These are phyloP conservation scores for Choloepus hoffmanni DNA, from an alignment of 2,113 vertebrate species.

Conservation along the genomic window DNA sequence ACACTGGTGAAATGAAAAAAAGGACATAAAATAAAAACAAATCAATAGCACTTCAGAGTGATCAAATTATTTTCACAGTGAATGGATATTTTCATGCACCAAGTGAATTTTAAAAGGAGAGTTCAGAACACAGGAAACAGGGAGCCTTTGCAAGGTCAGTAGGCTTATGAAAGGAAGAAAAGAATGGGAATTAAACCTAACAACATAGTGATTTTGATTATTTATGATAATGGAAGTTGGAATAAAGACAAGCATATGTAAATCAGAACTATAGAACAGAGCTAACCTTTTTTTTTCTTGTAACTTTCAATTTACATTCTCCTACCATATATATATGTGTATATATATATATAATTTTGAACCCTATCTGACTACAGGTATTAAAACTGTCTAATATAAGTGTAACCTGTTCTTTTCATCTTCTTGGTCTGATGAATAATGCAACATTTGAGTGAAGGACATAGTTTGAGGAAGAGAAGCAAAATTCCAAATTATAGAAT, in stretches of 20 bases:
- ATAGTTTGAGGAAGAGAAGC: background rate
- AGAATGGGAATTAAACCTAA: background rate
- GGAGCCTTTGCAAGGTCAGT: background rate
- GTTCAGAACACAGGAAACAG: background rate
- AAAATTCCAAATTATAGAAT: background rate
- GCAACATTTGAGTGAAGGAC: background rate
- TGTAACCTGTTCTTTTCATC: background rate
- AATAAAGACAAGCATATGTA: background rate
- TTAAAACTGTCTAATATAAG: background rate
- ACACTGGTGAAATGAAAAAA: constrained; percentile 15
- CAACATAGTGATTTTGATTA: background rate
- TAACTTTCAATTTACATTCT: background rate
- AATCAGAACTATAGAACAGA: background rate
- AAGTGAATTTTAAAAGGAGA: constrained; percentile 33
- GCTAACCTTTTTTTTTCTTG: background rate
- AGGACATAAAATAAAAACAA: constrained; percentile 45
- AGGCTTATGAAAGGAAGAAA: background rate
- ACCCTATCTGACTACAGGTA: background rate
- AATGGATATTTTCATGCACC: background rate
- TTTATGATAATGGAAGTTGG: background rate
- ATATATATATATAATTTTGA: too few relatives aligned
- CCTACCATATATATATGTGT: background rate
- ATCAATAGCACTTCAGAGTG: constrained; percentile 53
- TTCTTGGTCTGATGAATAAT: background rate
- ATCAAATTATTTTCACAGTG: constrained; percentile 59